Conservation (phyloP, 2,888 invertebrate species). For the Lamellibrachia columna region DNA sequence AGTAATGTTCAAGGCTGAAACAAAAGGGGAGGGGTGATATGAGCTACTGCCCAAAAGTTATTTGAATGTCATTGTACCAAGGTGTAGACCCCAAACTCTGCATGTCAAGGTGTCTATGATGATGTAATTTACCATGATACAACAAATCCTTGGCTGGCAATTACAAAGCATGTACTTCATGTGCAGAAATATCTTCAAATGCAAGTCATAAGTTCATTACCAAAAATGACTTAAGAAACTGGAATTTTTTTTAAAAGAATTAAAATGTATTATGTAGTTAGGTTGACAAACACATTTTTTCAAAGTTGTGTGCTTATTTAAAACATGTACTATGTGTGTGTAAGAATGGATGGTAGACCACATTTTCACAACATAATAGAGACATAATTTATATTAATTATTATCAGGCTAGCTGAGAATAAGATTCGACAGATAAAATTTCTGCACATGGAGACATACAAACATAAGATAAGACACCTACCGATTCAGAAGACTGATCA, state of each 20-base stretch:
- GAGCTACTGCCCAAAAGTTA: too few relatives aligned
- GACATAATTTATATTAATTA: too few relatives aligned
- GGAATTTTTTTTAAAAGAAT: too few relatives aligned
- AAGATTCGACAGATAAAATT: background rate
- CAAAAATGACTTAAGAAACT: too few relatives aligned
- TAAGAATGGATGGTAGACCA: too few relatives aligned
- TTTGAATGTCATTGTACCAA: background rate
- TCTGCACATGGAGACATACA: background rate
- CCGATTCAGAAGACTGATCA: slow-evolving; percentile 11
- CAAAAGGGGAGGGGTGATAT: too few relatives aligned
- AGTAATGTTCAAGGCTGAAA: too few relatives aligned
- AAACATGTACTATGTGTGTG: too few relatives aligned
- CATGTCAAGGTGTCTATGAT: background rate
- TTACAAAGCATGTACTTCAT: background rate
- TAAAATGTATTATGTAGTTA: too few relatives aligned
- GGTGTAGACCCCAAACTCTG: background rate
- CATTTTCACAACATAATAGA: too few relatives aligned
- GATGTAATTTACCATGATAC: background rate
- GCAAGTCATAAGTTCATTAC: background rate
- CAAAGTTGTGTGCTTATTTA: too few relatives aligned
- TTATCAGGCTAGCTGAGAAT: background rate
- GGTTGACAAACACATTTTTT: too few relatives aligned
- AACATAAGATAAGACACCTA: background rate
- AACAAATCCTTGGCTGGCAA: background rate
- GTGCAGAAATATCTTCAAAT: background rate